A percentile compares a stretch with the other conserved stretches of the same genome.
phyloP scores from a whole-genome alignment of 1,140 invertebrate genomes.

The Atta texana region DNA sequence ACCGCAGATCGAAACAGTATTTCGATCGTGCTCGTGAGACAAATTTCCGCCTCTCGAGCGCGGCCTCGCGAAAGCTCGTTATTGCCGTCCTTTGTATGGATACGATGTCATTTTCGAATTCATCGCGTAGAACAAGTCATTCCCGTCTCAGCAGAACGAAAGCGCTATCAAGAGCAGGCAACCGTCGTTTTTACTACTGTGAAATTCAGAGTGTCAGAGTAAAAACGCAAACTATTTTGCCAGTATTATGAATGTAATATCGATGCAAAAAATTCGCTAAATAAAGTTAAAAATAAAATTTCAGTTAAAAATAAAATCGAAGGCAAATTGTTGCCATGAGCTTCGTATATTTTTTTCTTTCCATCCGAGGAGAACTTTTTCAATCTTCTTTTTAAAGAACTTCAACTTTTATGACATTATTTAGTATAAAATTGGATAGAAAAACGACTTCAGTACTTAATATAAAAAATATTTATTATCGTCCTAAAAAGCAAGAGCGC shows the following conservation, averaged over 20 bases:
- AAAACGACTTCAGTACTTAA: not conserved
- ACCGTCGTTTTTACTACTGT: not conserved
- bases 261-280: not conserved
- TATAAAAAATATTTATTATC: not conserved
- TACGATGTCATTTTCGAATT: constrained; percentile 32
- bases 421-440: not conserved
- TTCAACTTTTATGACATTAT: not conserved
- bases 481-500: not conserved
- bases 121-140: constrained; percentile 15
- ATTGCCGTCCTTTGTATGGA: constrained; percentile 35
- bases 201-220: not conserved
- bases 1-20: constrained; percentile 52
- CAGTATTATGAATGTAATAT: not conserved
- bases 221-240: constrained; percentile 17
- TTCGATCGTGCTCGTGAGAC: constrained; percentile 45
- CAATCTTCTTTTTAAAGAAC: not conserved
- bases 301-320: not conserved
- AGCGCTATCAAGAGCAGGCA: not conserved
- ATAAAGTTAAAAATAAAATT: not conserved
- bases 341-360: not conserved
- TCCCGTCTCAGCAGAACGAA: not conserved
- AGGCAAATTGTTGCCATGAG: not conserved
- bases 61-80: constrained; percentile 50
- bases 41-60: constrained; percentile 42
- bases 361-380: not conserved